Evolutionary conservation across 2,113 vertebrate species (phyloP).

Genomic region (Leuciscus idus): DNA sequence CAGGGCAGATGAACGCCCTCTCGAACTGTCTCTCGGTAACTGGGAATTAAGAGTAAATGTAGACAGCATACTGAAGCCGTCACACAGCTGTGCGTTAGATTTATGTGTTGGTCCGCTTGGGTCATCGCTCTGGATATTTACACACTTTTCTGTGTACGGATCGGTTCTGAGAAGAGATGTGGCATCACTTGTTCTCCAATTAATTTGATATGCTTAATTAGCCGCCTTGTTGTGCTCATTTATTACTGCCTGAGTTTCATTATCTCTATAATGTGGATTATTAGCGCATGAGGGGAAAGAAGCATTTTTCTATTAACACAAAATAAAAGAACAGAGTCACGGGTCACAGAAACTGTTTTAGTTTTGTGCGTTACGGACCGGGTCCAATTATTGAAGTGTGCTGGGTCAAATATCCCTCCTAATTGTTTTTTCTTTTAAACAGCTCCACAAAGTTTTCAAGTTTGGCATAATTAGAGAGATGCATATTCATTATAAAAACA

Average conservation of each 20-base stretch:
- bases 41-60: neutral
- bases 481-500: too few species aligned
- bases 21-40: neutral
- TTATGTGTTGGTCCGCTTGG: neutral
- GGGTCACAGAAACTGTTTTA: neutral
- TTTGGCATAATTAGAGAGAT: too few species aligned
- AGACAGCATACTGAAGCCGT: neutral
- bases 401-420: neutral
- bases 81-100: neutral
- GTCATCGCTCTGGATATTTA: neutral
- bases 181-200: neutral
- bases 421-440: neutral
- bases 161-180: neutral
- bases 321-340: neutral
- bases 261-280: constrained; percentile 23
- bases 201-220: constrained; percentile 42
- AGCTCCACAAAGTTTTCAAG: too few species aligned
- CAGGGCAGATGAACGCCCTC: constrained; percentile 1
- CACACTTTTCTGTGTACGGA: neutral
- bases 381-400: too few species aligned
- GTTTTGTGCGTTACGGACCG: neutral
- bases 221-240: constrained; percentile 22
- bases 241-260: constrained; percentile 37
- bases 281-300: neutral
- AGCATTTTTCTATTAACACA: neutral